Conservation (phyloP, 2,888 invertebrate species). For the Tiliacea aurago region DNA sequence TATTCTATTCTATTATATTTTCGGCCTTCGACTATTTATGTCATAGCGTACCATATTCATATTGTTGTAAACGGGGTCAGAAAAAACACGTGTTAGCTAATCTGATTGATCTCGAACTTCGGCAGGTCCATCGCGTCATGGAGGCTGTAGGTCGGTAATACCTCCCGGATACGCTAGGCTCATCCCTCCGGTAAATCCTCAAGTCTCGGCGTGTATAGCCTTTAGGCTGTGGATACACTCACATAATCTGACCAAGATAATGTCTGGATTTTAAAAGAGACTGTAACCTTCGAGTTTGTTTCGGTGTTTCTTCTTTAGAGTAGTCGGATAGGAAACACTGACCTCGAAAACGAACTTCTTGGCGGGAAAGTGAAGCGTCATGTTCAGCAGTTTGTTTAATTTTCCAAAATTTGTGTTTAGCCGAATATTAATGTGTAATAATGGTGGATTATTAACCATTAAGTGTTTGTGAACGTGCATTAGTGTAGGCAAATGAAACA, state of each 20-base stretch:
- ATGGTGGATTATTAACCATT: too few relatives aligned
- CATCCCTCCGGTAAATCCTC: constrained; percentile 35
- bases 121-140: background rate
- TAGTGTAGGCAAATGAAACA: too few relatives aligned
- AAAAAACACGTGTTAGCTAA: constrained; percentile 37
- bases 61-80: background rate
- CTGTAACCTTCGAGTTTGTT: background rate
- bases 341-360: too few relatives aligned
- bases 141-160: constrained; percentile 14
- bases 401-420: too few relatives aligned
- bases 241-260: constrained; percentile 5
- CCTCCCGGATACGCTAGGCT: constrained; percentile 30
- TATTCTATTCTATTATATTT: background rate
- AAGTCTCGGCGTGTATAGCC: constrained; percentile 22
- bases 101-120: constrained; percentile 41
- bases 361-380: too few relatives aligned
- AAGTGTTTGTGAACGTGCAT: too few relatives aligned
- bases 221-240: constrained; percentile 10
- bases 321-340: background rate
- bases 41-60: background rate
- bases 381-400: too few relatives aligned
- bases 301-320: background rate
- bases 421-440: too few relatives aligned
- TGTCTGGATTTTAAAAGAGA: background rate
- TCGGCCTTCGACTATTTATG: background rate